These are phyloP conservation scores for Scelioninae gen. 1 DNA, from an alignment of 2,888 invertebrate genomes.

Conservation along the genomic window DNA sequence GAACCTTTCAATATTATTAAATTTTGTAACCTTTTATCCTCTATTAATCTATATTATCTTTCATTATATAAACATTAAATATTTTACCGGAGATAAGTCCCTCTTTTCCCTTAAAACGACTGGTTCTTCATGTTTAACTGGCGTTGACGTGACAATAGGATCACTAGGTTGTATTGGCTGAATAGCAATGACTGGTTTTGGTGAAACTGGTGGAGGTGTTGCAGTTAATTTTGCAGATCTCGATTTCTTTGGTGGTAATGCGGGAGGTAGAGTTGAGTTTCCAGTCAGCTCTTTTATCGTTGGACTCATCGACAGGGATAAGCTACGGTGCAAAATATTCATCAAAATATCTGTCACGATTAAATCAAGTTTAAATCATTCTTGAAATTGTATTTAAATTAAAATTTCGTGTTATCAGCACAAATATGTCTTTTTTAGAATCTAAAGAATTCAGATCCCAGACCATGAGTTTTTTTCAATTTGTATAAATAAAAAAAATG, in stretches of 20 bases:
- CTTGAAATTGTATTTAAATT: too few relatives aligned
- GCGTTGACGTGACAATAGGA: constrained; percentile 79
- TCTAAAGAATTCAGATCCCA: too few relatives aligned
- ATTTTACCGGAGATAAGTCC: constrained; percentile 76
- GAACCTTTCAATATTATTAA: not conserved
- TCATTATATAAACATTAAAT: not conserved
- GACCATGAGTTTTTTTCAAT: too few relatives aligned
- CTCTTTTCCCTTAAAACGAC: constrained; percentile 75
- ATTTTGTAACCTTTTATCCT: not conserved
- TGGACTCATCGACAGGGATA: constrained; percentile 79
- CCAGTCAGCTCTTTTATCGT: constrained; percentile 78
- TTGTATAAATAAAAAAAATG: too few relatives aligned
- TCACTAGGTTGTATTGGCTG: constrained; percentile 77
- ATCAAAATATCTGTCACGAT: not conserved
- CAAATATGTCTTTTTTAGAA: too few relatives aligned
- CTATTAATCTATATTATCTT: too few relatives aligned
- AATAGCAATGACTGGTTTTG: constrained; percentile 79
- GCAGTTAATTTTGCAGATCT: constrained; percentile 82
- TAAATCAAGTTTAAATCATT: not conserved
- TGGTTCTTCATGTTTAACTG: constrained; percentile 76
- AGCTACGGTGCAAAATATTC: constrained; percentile 70
- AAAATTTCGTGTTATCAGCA: too few relatives aligned
- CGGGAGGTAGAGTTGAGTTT: constrained; percentile 85
- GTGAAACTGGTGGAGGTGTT: constrained; percentile 81
- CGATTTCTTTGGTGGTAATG: constrained; percentile 87